Evolutionary conservation across 2,797 vertebrate species (phyloP).

Genomic region (Peromyscus melanophrys): DNA sequence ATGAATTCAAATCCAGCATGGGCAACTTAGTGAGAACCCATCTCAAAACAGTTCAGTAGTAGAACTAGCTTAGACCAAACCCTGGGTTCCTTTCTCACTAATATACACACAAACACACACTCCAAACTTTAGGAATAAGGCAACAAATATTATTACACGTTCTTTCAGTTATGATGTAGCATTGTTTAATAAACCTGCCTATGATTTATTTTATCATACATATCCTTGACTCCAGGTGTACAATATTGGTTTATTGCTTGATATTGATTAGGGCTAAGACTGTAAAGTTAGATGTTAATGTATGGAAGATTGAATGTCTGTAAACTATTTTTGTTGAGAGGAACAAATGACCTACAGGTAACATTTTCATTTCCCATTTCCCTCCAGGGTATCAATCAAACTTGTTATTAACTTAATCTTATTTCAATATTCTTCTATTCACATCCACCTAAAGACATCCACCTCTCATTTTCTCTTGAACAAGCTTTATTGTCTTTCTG

Average conservation of each 20-base stretch:
- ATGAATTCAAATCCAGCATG: background rate
- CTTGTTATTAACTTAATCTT: constrained; percentile 10
- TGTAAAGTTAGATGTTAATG: background rate
- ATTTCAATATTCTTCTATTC: constrained; percentile 37
- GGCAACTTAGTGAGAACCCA: background rate
- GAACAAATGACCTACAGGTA: constrained; percentile 24
- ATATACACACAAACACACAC: background rate
- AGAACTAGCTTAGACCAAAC: background rate
- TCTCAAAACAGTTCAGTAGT: background rate
- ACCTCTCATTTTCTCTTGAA: constrained; percentile 50
- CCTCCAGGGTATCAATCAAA: background rate
- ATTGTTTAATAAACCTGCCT: background rate
- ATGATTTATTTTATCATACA: background rate
- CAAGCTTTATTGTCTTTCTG: constrained; percentile 12
- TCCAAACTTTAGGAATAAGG: background rate
- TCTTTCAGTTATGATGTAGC: background rate
- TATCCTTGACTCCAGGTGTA: background rate
- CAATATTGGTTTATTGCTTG: background rate
- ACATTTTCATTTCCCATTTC: background rate
- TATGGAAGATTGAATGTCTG: background rate
- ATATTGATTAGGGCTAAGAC: constrained; percentile 22
- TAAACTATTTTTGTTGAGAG: constrained; percentile 34
- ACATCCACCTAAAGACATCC: background rate
- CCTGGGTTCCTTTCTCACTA: background rate
- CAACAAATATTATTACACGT: background rate